Percentiles rank a stretch among this genome's conserved stretches.
phyloP scores from a whole-genome alignment of 2,113 vertebrate species.

The Alexandromys fortis region DNA sequence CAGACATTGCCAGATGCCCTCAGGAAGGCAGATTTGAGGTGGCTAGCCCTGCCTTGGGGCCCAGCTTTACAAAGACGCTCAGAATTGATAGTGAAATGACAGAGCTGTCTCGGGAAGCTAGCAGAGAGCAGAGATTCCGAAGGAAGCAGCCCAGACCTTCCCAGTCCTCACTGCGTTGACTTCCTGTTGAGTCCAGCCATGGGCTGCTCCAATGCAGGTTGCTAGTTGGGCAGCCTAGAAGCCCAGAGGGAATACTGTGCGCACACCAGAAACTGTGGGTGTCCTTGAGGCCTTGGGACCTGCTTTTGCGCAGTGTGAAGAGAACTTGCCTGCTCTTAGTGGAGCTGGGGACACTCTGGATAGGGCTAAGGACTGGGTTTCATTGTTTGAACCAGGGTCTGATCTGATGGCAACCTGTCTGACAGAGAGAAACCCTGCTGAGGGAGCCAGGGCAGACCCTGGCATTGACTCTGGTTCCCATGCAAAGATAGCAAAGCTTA shows the following conservation, averaged over 20 bases:
- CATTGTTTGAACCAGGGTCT: not conserved
- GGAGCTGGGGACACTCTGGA: not conserved
- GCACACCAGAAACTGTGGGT: not conserved
- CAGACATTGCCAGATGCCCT: not conserved
- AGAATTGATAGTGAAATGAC: not conserved
- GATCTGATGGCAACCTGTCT: not conserved
- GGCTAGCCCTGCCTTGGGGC: not conserved
- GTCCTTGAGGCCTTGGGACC: not conserved
- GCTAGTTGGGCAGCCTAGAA: not conserved
- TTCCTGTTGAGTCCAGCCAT: not conserved
- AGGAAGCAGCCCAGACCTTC: not conserved
- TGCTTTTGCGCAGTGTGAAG: accelerated
- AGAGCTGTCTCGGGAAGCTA: not conserved
- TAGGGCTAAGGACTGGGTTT: not conserved
- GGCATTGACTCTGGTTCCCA: not conserved
- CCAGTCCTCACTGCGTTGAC: accelerated
- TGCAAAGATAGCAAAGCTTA: not conserved
- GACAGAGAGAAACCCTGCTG: not conserved
- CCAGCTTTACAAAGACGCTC: not conserved
- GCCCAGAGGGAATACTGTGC: not conserved
- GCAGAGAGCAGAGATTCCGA: not conserved
- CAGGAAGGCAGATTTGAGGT: not conserved
- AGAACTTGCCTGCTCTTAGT: too few relatives aligned
- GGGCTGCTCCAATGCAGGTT: not conserved
- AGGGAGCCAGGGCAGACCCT: not conserved